Evolutionary conservation across 2,797 vertebrate genomes (phyloP).

Genomic region (Tamandua tetradactyla): DNA sequence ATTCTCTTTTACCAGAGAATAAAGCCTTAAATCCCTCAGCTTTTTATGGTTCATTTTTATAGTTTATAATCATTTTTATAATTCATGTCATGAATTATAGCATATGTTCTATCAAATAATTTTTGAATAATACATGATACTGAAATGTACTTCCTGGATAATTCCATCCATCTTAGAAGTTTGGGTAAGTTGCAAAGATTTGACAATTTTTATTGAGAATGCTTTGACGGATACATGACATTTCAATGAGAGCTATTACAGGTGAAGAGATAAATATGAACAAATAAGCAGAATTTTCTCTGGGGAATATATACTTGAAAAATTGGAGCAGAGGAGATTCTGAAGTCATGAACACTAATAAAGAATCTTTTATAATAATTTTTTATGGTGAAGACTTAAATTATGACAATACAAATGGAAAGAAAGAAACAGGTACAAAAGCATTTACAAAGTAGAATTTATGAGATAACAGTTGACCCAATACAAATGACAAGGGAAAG

Average conservation of each 20-base stretch:
- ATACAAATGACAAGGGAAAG: not conserved
- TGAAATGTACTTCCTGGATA: not conserved
- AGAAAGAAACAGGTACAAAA: not conserved
- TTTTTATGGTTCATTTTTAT: no score
- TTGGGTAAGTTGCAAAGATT: not conserved
- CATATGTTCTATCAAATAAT: not conserved
- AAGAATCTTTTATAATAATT: not conserved
- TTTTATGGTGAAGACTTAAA: not conserved
- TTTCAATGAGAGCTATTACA: not conserved
- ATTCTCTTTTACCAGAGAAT: not conserved
- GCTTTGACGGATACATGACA: not conserved
- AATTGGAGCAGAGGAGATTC: not conserved
- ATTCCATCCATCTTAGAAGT: not conserved
- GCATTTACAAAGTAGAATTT: not conserved
- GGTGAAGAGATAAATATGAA: not conserved
- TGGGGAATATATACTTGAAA: not conserved
- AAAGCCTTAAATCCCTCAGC: not conserved
- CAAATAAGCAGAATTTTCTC: not conserved
- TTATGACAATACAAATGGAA: not conserved
- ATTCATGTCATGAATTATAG: not conserved
- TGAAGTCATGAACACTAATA: not conserved
- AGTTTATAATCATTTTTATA: no score
- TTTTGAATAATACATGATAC: not conserved
- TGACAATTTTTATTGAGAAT: not conserved
- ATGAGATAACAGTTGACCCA: not conserved